Base-by-base conservation (phyloP, 1,140 invertebrate genomes). In the Whitmania pigra region DNA sequence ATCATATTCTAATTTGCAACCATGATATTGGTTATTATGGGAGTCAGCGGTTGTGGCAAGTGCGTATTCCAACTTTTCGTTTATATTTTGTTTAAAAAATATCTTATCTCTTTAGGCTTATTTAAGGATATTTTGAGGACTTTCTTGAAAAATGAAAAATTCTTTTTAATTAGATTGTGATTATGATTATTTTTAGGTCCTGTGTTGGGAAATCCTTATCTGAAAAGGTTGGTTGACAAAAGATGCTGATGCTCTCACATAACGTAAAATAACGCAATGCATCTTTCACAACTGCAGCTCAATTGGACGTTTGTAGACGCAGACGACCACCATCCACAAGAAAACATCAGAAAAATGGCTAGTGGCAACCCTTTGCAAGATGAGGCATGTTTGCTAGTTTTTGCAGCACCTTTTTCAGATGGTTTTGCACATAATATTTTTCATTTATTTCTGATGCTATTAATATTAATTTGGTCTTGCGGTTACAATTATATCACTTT, bases 1-100 rank as follows among this genome's bases (percentile, higher is more conserved):
- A 15, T 49, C 43, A 5, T 15, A 4, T 49, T 5, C 15, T 49
- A 49, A 15, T 49, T 49, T 17, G 9, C 43, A 49, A 17, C 43
- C 43, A 63, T 63, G 57, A 63, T 63, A 11, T 25, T 63, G 11
- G 18, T 63, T 63, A 6, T 63, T 22, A 63, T 63, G 57, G 57
- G 57, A 63, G 57, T 63, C 7, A 25, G 22, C 29, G 57, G 57
- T 25, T 63, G 22, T 63, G 57, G 57, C 57, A 63, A 63, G 57
- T 63, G 29, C 29, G 57, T 7, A 63, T 57, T 36, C 43, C 43
- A 49, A 15, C 5, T 17, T 63, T 63, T 17, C 20, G 22, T 13
- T 31, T 13, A 22, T 18, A 25, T 63, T 31, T 57, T 25, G 2
- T 2, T 57, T 25, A 3, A 57, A 57, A 20, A 57, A 57, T 9